phyloP scores from a whole-genome alignment of 2,113 vertebrate genomes.

The Apeltes quadracus region DNA sequence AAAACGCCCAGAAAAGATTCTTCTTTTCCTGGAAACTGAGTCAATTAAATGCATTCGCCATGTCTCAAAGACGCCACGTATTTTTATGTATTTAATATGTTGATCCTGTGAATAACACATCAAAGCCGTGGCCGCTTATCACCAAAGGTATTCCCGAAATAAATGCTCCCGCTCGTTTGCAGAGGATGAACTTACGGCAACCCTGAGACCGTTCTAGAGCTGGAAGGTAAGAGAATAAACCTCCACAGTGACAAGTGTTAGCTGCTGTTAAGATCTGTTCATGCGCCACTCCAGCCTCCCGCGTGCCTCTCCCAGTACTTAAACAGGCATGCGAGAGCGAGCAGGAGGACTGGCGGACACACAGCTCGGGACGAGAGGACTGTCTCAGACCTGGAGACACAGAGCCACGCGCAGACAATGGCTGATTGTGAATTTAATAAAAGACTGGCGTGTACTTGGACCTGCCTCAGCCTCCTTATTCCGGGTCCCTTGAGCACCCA shows the following conservation, averaged over 20 bases:
- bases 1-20: neutral
- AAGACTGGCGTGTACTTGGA: no score
- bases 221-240: conserved; percentile 25
- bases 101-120: conserved; percentile 25
- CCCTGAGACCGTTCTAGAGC: conserved; percentile 13
- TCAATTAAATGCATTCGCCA: neutral
- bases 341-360: no score
- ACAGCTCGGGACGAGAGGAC: no score
- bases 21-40: conserved; percentile 21
- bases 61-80: neutral
- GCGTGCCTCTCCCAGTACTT: no score
- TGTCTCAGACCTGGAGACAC: no score
- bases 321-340: no score
- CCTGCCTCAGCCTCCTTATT: no score
- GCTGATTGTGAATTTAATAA: no score
- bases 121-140: conserved; percentile 14
- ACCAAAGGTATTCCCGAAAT: conserved; percentile 5
- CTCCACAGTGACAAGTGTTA: conserved; percentile 3
- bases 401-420: no score
- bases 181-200: conserved; percentile 23
- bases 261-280: neutral
- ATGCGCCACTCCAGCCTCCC: neutral
- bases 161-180: conserved; percentile 19
- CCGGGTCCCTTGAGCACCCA: no score
- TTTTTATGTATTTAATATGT: neutral